phyloP scores from a whole-genome alignment of 2,888 invertebrate species.

The Drosophila melanosoma region DNA sequence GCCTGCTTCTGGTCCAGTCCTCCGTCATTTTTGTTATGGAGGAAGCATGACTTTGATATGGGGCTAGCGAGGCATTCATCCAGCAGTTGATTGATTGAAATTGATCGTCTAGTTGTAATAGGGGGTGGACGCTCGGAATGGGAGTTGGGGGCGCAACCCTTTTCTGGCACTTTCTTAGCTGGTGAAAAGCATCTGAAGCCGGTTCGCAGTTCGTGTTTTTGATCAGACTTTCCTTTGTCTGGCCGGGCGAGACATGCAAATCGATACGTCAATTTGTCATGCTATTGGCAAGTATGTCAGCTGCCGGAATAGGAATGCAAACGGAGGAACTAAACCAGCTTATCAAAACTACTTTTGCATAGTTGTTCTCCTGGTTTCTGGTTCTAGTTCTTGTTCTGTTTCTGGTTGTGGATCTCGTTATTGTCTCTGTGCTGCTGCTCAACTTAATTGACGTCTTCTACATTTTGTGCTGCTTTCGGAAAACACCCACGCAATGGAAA shows the following conservation, averaged over 20 bases:
- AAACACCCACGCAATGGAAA: constrained; percentile 49
- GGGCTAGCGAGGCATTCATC: constrained; percentile 31
- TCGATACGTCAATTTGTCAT: constrained; percentile 71
- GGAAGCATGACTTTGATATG: constrained; percentile 60
- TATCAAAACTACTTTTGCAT: background rate
- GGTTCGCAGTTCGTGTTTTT: background rate
- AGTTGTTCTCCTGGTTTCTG: constrained; percentile 8
- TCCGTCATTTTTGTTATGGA: background rate
- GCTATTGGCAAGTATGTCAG: constrained; percentile 37
- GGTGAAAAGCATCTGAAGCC: constrained; percentile 1
- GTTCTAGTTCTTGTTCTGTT: background rate
- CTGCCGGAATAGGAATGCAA: constrained; percentile 7
- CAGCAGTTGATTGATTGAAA: constrained; percentile 75
- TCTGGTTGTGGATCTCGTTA: background rate
- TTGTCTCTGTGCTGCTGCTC: constrained; percentile 1
- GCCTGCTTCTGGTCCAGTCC: constrained; percentile 29
- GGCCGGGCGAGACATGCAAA: constrained; percentile 54
- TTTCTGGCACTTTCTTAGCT: constrained; percentile 32
- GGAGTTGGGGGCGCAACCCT: constrained; percentile 26
- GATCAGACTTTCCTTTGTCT: constrained; percentile 18
- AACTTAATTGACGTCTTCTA: constrained; percentile 33
- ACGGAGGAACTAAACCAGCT: constrained; percentile 8
- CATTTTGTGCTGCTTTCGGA: constrained; percentile 32
- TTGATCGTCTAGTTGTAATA: constrained; percentile 57
- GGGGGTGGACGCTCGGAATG: background rate